Percentiles rank a stretch among this genome's conserved stretches.
Conservation (phyloP, 2,888 invertebrate species). For the Hirtodrosophila confusa region DNA sequence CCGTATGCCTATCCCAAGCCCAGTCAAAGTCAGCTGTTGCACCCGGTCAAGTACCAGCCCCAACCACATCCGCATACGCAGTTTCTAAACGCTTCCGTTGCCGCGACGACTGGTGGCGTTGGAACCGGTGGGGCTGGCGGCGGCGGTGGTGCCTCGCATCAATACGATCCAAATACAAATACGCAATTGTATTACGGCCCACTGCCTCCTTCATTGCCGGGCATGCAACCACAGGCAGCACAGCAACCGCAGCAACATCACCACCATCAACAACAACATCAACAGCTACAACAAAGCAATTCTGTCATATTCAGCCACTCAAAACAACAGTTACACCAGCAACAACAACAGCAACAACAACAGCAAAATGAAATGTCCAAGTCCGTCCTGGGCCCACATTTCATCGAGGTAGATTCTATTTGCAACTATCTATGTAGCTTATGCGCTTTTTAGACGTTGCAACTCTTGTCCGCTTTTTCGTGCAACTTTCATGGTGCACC, state of each 20-base stretch:
- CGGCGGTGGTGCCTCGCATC: constrained; percentile 48
- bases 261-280: constrained; percentile 20
- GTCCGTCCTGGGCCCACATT: constrained; percentile 81
- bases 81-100: constrained; percentile 66
- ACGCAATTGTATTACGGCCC: constrained; percentile 75
- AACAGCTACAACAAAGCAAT: constrained; percentile 77
- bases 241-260: constrained; percentile 50
- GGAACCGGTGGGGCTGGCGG: constrained; percentile 3
- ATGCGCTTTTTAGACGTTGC: no score
- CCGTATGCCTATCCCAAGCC: constrained; percentile 82
- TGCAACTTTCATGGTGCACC: no score
- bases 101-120: constrained; percentile 5
- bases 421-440: constrained; percentile 2
- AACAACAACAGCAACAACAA: constrained; percentile 61
- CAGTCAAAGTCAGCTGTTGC: constrained; percentile 62
- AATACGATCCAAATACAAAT: constrained; percentile 74
- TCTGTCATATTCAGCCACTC: constrained; percentile 80
- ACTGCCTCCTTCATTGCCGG: constrained; percentile 45
- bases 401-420: constrained; percentile 83
- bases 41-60: constrained; percentile 59
- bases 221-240: constrained; percentile 59
- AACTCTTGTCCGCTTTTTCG: no score
- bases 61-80: constrained; percentile 77
- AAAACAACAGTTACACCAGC: constrained; percentile 62
- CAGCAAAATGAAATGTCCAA: constrained; percentile 83